These are phyloP conservation scores for Thryonomys swinderianus DNA, from an alignment of 2,113 vertebrate genomes.

Conservation along the genomic window DNA sequence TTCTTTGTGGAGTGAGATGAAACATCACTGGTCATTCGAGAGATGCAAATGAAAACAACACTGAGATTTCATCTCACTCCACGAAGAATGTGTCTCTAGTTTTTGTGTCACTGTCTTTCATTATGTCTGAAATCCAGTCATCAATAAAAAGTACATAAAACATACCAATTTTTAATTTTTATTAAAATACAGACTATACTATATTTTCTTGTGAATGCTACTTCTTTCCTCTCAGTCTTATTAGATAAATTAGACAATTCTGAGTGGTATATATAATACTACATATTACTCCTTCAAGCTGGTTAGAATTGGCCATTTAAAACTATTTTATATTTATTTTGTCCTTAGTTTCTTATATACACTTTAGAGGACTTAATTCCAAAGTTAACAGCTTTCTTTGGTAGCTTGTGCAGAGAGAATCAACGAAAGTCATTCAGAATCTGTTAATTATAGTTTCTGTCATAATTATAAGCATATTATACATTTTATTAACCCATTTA, in stretches of 20 bases:
- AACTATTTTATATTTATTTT: neutral
- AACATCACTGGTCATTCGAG: too few species aligned
- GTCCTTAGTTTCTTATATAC: conserved; percentile 7
- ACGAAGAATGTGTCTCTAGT: too few species aligned
- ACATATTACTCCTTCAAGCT: neutral
- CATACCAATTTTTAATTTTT: neutral
- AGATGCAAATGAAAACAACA: too few species aligned
- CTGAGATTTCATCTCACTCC: too few species aligned
- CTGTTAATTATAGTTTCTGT: conserved; percentile 2
- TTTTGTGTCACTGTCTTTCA: neutral
- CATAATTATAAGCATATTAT: neutral
- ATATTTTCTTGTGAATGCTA: neutral
- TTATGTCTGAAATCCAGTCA: neutral
- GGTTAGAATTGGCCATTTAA: neutral
- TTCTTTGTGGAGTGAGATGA: too few species aligned
- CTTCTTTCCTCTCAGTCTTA: neutral
- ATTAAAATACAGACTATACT: neutral
- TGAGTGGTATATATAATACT: neutral
- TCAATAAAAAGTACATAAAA: neutral
- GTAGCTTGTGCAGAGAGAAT: neutral
- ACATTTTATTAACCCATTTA: conserved; percentile 54
- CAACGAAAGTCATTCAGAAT: conserved; percentile 39
- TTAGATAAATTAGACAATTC: neutral
- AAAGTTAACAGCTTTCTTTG: neutral
- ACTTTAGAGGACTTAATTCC: conserved; percentile 23